Percentiles rank a stretch among this genome's conserved stretches.
These are phyloP conservation scores for Clarias gariepinus DNA, from an alignment of 2,113 vertebrate genomes.

Conservation along the genomic window DNA sequence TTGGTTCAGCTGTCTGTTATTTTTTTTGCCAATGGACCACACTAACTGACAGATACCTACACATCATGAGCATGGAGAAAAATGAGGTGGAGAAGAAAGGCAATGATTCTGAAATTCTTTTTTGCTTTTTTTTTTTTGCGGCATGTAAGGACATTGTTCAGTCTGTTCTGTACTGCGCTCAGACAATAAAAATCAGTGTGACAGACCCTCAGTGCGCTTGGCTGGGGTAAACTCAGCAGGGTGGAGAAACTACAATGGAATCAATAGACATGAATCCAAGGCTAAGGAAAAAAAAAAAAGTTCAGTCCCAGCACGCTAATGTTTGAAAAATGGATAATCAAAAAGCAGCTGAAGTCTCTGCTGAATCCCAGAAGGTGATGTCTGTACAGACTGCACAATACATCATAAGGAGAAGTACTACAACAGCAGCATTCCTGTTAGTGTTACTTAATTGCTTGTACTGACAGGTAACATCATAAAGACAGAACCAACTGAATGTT, in stretches of 20 bases:
- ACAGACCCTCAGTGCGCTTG: slow-evolving; percentile 23
- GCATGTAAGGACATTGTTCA: background rate
- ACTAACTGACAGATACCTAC: background rate
- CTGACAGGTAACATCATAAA: background rate
- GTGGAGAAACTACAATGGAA: slow-evolving; percentile 25
- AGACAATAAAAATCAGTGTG: slow-evolving; percentile 22
- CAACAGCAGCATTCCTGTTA: background rate
- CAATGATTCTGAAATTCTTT: background rate
- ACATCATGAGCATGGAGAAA: background rate
- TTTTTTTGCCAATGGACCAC: background rate
- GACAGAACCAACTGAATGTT: background rate
- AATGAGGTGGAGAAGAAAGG: background rate
- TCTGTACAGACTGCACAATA: slow-evolving; percentile 9
- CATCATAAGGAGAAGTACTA: background rate
- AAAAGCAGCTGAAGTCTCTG: background rate
- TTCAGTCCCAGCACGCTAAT: slow-evolving; percentile 14
- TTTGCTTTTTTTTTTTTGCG: background rate
- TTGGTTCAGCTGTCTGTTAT: background rate
- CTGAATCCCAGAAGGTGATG: slow-evolving; percentile 13
- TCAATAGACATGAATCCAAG: slow-evolving; percentile 27
- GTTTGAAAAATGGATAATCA: slow-evolving; percentile 13
- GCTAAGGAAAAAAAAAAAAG: background rate
- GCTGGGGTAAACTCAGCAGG: slow-evolving; percentile 27
- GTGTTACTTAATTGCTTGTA: background rate
- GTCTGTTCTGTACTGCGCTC: background rate